A percentile compares a stretch with the other conserved stretches of the same genome.
These are phyloP conservation scores for Taurulus bubalis DNA, from an alignment of 2,113 vertebrate species.

Conservation along the genomic window DNA sequence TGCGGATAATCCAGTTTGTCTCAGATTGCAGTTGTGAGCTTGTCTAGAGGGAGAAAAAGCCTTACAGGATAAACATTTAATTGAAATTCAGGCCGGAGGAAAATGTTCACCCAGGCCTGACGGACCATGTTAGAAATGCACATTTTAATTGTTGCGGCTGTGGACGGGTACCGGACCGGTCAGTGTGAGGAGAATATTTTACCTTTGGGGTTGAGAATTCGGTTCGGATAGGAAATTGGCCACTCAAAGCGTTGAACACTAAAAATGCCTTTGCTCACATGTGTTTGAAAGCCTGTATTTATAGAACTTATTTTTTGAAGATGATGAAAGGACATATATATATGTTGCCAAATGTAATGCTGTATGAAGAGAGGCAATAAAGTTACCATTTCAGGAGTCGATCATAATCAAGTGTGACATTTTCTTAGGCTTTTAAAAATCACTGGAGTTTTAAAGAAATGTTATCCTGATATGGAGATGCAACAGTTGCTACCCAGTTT, in stretches of 20 bases:
- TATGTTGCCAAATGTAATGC: constrained; percentile 57
- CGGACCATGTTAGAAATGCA: not conserved
- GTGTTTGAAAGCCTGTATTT: constrained; percentile 56
- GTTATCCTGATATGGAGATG: constrained; percentile 18
- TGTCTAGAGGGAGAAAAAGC: not conserved
- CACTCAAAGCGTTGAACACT: constrained; percentile 34
- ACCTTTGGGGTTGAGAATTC: not conserved
- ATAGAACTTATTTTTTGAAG: constrained; percentile 1
- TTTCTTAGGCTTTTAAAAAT: constrained; percentile 44
- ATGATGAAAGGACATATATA: constrained; percentile 9
- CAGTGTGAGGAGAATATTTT: constrained; percentile 16
- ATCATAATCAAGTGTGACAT: not conserved
- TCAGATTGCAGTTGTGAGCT: not conserved
- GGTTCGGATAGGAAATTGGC: not conserved
- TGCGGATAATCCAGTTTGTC: constrained; percentile 38
- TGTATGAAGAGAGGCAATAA: constrained; percentile 12
- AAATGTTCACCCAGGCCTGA: constrained; percentile 16
- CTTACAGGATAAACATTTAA: constrained; percentile 26
- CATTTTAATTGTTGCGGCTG: constrained; percentile 16
- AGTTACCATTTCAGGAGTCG: constrained; percentile 15
- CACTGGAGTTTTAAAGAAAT: constrained; percentile 25
- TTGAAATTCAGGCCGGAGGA: not conserved
- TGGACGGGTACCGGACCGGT: not conserved
- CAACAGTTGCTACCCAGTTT: constrained; percentile 41
- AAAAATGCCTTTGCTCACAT: constrained; percentile 52